Evolutionary conservation across 2,797 vertebrate genomes (phyloP), one percentile per base, ranked within the genome.

Genomic region (Odontamblyopus rebecca): DNA sequence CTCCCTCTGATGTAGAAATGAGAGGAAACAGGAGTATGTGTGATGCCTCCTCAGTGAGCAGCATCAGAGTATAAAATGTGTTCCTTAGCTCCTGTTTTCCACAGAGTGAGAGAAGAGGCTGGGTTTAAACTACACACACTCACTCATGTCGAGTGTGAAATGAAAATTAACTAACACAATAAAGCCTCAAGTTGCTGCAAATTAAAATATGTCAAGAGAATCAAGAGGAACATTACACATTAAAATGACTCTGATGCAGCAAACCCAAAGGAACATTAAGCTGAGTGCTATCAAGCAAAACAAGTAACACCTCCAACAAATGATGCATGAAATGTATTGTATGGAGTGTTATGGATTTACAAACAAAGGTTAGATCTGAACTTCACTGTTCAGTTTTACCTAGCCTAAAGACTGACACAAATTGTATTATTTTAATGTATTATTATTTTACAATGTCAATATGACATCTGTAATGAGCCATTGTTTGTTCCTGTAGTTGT

Each of bases 161-260:
- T 23, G 2, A 23, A n/a, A 23, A 19, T 51, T 19, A 54, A 54
- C 19, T 9, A 23, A 19, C 60, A 61, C 16, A 32, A 11, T 11
- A 1, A 35, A 11, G 32, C n/a, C 30, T 62, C 15, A 62, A 35
- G 18, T 9, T 62, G 8, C n/a, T 11, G n/a, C 35, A 3, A 26
- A 64, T 64, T 26, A 41, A 64, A 64, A 64, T 64, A 38, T 64
- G 62, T 23, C 38, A 64, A 27, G 19, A 62, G 32, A 62, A 26
- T 57, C 23, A 57, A 57, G 53, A 48, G 13, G 13, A 48, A 16
- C 44, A 48, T 53, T 53, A 18, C 29, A 61, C 30, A 32, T 6
- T 18, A 16, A 61, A 30, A 18, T 6, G 15, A 0, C 41, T 16
- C 4, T 48, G 44, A 48, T 15, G 13, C 44, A 48, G 44, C 12